Conservation (phyloP, 2,888 invertebrate genomes). For the Pyrrhia umbra region DNA sequence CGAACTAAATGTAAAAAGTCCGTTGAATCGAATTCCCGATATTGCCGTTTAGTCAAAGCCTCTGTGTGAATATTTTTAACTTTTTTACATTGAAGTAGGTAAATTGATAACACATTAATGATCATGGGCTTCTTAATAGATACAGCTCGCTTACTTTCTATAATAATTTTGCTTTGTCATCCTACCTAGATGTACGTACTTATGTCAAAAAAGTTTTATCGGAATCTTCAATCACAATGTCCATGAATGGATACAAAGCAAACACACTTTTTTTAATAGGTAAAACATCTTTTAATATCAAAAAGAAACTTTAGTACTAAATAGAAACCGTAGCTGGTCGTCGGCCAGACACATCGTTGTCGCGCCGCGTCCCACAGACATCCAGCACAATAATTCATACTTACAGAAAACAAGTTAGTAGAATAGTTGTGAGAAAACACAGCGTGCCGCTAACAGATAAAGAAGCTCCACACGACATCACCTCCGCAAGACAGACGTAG, state of each 20-base stretch:
- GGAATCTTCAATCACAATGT: no score
- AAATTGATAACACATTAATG: no score
- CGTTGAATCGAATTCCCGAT: no score
- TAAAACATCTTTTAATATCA: no score
- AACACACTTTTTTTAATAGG: no score
- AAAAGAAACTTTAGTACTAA: conserved; percentile 7
- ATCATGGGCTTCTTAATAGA: no score
- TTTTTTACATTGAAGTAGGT: no score
- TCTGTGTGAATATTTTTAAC: no score
- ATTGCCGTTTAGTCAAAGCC: no score
- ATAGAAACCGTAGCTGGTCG: conserved; percentile 25
- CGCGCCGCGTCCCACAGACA: conserved; percentile 59
- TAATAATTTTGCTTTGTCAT: neutral
- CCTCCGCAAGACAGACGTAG: conserved; percentile 32
- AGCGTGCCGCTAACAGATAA: conserved; percentile 78
- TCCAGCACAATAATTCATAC: conserved; percentile 80
- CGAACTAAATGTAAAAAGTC: no score
- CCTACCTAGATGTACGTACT: neutral
- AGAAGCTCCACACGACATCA: conserved; percentile 61
- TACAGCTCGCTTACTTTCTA: neutral
- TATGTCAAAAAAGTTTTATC: no score
- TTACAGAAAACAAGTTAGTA: conserved; percentile 77
- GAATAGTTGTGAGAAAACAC: conserved; percentile 68
- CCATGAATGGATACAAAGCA: no score
- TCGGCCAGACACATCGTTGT: conserved; percentile 29